Percentiles rank a stretch among this genome's conserved stretches.
These are phyloP conservation scores for Drosophila yooni DNA, from an alignment of 2,888 invertebrate genomes.

Conservation along the genomic window DNA sequence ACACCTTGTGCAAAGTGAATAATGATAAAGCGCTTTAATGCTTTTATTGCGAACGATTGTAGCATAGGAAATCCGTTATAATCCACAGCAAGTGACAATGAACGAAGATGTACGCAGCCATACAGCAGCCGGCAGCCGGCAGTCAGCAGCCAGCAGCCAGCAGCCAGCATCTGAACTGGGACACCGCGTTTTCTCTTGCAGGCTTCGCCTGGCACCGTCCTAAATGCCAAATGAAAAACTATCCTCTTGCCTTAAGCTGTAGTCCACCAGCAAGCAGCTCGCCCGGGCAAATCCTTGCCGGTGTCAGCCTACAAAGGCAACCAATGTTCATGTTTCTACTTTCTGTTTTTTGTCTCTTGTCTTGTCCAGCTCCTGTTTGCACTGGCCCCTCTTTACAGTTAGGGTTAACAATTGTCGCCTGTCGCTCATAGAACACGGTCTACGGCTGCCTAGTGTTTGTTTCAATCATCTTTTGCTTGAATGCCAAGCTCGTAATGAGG, in stretches of 20 bases:
- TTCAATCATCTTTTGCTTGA: conserved; percentile 58
- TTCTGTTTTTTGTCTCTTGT: conserved; percentile 37
- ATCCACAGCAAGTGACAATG: conserved; percentile 81
- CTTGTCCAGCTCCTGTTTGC: conserved; percentile 10
- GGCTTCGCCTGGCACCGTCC: not conserved
- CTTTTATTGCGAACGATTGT: conserved; percentile 81
- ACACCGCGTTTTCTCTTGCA: not conserved
- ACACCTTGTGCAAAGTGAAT: conserved; percentile 77
- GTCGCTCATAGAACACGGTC: conserved; percentile 18
- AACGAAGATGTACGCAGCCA: conserved; percentile 64
- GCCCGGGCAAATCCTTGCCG: conserved; percentile 52
- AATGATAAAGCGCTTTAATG: conserved; percentile 81
- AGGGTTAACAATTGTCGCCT: conserved; percentile 32
- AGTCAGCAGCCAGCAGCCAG: not conserved
- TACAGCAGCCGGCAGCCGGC: not conserved
- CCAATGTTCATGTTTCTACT: conserved; percentile 14
- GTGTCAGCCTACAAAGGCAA: conserved; percentile 45
- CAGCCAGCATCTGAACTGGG: not conserved
- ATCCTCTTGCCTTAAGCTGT: conserved; percentile 54
- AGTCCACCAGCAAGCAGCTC: conserved; percentile 14
- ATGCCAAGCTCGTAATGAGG: conserved; percentile 53
- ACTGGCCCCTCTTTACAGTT: conserved; percentile 13
- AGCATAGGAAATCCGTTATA: conserved; percentile 77
- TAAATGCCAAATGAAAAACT: conserved; percentile 66
- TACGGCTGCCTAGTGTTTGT: conserved; percentile 33